Evolutionary conservation across 2,113 vertebrate genomes (phyloP).

Genomic region (Holacanthus passer): DNA sequence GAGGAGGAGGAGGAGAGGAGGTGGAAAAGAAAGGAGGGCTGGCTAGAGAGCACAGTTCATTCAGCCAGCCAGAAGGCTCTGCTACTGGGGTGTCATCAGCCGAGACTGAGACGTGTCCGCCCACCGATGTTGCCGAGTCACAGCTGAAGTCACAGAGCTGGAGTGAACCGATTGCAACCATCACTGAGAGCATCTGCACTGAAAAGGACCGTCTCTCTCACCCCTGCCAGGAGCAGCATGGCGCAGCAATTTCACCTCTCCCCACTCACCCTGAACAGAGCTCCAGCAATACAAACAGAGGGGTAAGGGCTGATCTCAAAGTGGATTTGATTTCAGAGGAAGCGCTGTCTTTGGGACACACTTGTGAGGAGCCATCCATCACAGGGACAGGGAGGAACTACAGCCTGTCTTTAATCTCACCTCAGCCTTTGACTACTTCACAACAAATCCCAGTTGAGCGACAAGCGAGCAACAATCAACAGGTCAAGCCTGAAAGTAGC

Average conservation of each 20-base stretch:
- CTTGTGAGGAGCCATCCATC: slow-evolving; percentile 38
- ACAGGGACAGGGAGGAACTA: slow-evolving; percentile 38
- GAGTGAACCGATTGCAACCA: slow-evolving; percentile 62
- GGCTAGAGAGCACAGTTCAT: slow-evolving; percentile 73
- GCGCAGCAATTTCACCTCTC: slow-evolving; percentile 65
- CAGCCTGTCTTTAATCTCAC: slow-evolving; percentile 29
- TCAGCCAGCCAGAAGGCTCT: slow-evolving; percentile 75
- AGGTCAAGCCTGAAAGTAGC: slow-evolving; percentile 61
- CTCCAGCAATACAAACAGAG: slow-evolving; percentile 55
- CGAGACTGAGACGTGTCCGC: slow-evolving; percentile 71
- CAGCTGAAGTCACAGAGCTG: slow-evolving; percentile 72
- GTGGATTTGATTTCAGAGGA: slow-evolving; percentile 58
- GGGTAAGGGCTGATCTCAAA: slow-evolving; percentile 39
- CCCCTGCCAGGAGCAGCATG: slow-evolving; percentile 50
- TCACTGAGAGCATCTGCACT: slow-evolving; percentile 64
- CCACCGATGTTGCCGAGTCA: slow-evolving; percentile 81
- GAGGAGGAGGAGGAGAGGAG: slow-evolving; percentile 49
- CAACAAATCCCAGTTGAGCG: slow-evolving; percentile 51
- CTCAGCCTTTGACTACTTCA: slow-evolving; percentile 49
- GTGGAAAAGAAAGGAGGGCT: slow-evolving; percentile 63
- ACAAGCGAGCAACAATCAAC: slow-evolving; percentile 65
- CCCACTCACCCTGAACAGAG: slow-evolving; percentile 52
- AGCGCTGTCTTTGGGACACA: slow-evolving; percentile 40
- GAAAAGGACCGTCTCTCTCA: slow-evolving; percentile 60
- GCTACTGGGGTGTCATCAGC: slow-evolving; percentile 75